phyloP scores from a whole-genome alignment of 2,888 invertebrate genomes.

The Agriopis marginaria region DNA sequence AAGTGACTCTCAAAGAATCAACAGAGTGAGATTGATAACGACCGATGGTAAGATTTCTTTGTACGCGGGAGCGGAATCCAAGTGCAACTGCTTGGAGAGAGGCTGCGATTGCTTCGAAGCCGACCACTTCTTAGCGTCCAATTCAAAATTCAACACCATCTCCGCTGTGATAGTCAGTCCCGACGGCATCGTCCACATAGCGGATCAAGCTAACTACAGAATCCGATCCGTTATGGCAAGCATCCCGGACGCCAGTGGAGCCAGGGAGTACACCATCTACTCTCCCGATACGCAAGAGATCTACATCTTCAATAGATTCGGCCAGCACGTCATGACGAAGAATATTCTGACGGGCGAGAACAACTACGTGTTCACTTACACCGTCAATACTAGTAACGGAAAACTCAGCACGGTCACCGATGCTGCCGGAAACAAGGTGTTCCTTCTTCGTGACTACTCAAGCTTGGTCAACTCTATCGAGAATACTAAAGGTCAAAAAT shows the following conservation, averaged over 20 bases:
- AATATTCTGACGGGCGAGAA: conserved; percentile 98
- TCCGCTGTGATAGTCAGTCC: conserved; percentile 97
- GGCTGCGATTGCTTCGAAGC: conserved; percentile 97
- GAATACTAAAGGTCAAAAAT: conserved; percentile 97
- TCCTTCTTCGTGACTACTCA: conserved; percentile 93
- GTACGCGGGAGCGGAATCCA: conserved; percentile 97
- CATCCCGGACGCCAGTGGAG: conserved; percentile 93
- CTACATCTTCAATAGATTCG: conserved; percentile 96
- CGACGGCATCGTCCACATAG: conserved; percentile 97
- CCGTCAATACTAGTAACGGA: conserved; percentile 98
- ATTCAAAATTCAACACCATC: conserved; percentile 97
- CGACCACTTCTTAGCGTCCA: conserved; percentile 96
- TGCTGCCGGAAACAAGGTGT: conserved; percentile 96
- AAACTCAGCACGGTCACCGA: conserved; percentile 97
- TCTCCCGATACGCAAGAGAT: conserved; percentile 98
- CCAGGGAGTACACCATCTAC: conserved; percentile 96
- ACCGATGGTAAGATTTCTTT: conserved; percentile 97
- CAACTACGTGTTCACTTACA: conserved; percentile 97
- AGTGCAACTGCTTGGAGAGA: conserved; percentile 96
- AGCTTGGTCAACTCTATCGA: conserved; percentile 97
- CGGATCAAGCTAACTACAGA: conserved; percentile 97
- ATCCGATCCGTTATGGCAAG: conserved; percentile 95
- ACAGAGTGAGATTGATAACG: conserved; percentile 95
- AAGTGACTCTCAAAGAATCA: conserved; percentile 97
- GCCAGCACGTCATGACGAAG: conserved; percentile 97